Base-by-base conservation (phyloP, 1,140 invertebrate genomes). In the Halesus radiatus region DNA sequence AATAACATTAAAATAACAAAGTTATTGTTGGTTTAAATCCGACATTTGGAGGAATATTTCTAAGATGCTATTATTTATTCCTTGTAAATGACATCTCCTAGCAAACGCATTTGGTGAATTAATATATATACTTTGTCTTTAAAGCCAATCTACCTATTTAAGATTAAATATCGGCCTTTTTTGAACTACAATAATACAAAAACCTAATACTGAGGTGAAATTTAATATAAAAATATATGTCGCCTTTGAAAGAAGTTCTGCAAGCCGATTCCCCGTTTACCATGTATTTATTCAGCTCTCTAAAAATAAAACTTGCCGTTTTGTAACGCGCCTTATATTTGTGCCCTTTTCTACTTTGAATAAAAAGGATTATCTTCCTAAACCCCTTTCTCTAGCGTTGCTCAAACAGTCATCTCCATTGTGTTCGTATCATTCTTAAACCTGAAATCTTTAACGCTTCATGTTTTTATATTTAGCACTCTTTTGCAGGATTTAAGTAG, bases 341-440 rank as follows among this genome's bases (percentile, higher is more conserved):
- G 26, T 66, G 62, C 62, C 26, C 23, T 66, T 66, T 66, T 66
- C 62, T 6, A 26, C n/a, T 66, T 29, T 66, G 62, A 66, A 66
- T 66, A 66, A 66, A 66, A 66, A 26, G 62, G 62, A 66, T 66
- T 66, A 66, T 66, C 62, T 66, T 13, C 37, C 62, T 26, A 66
- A 29, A 66, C 62, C 62, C 37, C 29, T 26, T 29, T 13, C 8
- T n/a, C 1, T 22, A 66, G 62, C n/a, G 62, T 37, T 66, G 22
- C 23, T 32, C 62, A 66, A 66, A 66, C 62, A 66, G 62, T 29
- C 62, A 66, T 66, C 62, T 13, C 22, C 56, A 60, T 60, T 60
- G 56, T 45, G 37, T 45, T 45, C 37, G 37, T 60, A 60, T 60
- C 56, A 60, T 60, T 60, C 16, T 58, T 60, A 22, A 60, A 22